Conservation (phyloP, 2,113 vertebrate species). For the Anser brachyrhynchus region DNA sequence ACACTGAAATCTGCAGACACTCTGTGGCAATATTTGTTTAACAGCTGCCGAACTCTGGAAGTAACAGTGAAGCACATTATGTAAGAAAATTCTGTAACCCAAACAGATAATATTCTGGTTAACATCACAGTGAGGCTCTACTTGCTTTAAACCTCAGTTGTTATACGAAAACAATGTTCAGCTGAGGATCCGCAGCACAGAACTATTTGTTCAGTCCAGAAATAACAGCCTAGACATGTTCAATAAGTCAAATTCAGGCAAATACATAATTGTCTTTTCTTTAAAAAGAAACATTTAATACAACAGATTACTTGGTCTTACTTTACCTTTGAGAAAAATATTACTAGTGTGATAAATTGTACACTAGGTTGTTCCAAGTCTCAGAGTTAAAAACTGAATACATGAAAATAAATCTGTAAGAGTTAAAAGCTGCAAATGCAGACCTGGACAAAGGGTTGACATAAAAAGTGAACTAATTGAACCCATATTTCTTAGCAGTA, state of each 20-base stretch:
- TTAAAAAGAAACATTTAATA: conserved; percentile 1
- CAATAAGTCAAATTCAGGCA: conserved; percentile 24
- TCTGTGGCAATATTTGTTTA: conserved; percentile 59
- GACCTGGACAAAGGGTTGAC: not conserved
- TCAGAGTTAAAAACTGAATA: not conserved
- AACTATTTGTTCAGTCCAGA: conserved; percentile 37
- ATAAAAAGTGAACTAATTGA: not conserved
- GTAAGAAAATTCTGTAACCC: conserved; percentile 70
- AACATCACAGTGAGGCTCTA: conserved; percentile 35
- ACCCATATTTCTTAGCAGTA: not conserved
- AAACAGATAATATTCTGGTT: conserved; percentile 73
- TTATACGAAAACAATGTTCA: conserved; percentile 31
- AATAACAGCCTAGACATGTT: conserved; percentile 10
- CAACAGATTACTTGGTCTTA: not conserved
- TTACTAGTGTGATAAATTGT: not conserved
- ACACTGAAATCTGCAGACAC: conserved; percentile 44
- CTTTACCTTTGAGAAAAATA: conserved; percentile 6
- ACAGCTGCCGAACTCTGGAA: conserved; percentile 68
- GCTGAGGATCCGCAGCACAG: not conserved
- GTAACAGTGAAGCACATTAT: conserved; percentile 54
- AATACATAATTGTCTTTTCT: not conserved
- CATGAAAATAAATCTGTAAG: not conserved
- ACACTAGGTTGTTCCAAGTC: not conserved
- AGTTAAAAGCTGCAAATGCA: not conserved
- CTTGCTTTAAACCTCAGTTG: conserved; percentile 29